A percentile compares a stretch with the other conserved stretches of the same genome.
These are phyloP conservation scores for Lasius fuliginosus DNA, from an alignment of 2,888 invertebrate genomes.

Conservation along the genomic window DNA sequence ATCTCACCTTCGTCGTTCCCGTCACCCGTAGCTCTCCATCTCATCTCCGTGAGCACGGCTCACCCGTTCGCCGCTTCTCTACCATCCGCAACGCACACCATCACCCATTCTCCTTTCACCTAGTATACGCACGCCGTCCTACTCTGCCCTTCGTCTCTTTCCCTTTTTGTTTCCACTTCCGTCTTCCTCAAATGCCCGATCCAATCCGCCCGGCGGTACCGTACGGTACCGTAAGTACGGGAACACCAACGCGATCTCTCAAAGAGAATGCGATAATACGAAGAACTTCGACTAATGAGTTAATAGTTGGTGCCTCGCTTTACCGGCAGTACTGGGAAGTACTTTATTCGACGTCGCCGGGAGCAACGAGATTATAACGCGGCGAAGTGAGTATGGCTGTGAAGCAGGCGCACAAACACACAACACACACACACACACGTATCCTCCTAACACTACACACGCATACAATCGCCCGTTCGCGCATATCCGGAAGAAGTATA, in stretches of 20 bases:
- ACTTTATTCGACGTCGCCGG: constrained; percentile 79
- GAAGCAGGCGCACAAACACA: constrained; percentile 27
- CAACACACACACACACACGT: not conserved
- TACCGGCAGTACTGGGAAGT: constrained; percentile 72
- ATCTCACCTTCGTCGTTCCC: constrained; percentile 18
- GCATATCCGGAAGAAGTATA: constrained; percentile 52
- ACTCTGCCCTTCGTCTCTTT: constrained; percentile 56
- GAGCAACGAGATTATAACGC: constrained; percentile 78
- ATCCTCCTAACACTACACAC: not conserved
- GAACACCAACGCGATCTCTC: constrained; percentile 78
- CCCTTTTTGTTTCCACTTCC: constrained; percentile 38
- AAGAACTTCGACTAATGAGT: constrained; percentile 84
- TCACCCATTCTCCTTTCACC: constrained; percentile 35
- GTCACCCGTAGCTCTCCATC: constrained; percentile 30
- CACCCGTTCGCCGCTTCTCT: constrained; percentile 69
- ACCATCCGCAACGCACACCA: constrained; percentile 56
- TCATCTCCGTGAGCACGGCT: constrained; percentile 58
- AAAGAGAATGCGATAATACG: constrained; percentile 85
- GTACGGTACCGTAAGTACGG: constrained; percentile 61
- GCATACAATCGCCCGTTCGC: not conserved
- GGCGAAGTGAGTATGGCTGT: constrained; percentile 34
- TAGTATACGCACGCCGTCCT: constrained; percentile 53
- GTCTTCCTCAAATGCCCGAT: constrained; percentile 56
- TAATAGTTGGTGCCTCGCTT: constrained; percentile 82
- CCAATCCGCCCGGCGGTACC: constrained; percentile 65